Base-by-base conservation (phyloP, 2,797 vertebrate genomes). In the Platalea minor region DNA sequence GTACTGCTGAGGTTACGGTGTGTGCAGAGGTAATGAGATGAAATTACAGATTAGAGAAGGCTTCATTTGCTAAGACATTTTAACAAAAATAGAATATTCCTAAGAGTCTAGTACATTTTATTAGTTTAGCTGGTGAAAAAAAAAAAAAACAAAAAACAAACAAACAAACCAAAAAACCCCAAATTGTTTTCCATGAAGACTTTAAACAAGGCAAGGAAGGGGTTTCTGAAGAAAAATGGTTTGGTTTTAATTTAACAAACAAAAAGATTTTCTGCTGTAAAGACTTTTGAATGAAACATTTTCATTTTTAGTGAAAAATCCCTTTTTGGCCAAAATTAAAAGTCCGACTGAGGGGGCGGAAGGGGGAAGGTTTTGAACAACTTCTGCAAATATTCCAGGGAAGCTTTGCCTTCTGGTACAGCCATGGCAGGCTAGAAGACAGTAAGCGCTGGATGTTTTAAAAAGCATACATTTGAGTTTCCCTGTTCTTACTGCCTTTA, bases 21-120 rank as follows among this genome's bases (percentile, higher is more conserved):
- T 33, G 60, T 50, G 45, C 16, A 50, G 80, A 68, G 60, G 64
- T 39, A 87, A 91, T 35, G 86, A 86, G n/a, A 79, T 50, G 56
- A 77, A 94, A 93, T 88, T 57, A 60, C 83, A 93, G 43, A 61
- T 48, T 29, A 77, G 53, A 53, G 70, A 91, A 92, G 50, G 75
- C 48, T 90, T 91, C 53, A 46, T 82, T 77, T 87, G 57, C 67
- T 67, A 70, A 85, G 28, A 24, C 39, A 85, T 46, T 89, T 86
- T 73, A 89, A 76, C 28, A 92, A 61, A 45, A 91, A 35, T 1
- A 74, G 48, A 87, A 54, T 77, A 85, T 91, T 87, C 64, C 78
- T 74, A 89, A 57, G 70, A 70, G 88, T 76, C 68, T 50, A 73
- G 39, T 61, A 37, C 2, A 37, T 76, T 79, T 87, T 78, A 74